These are phyloP conservation scores for Lymantria monacha DNA, from an alignment of 2,888 invertebrate genomes.

Conservation along the genomic window DNA sequence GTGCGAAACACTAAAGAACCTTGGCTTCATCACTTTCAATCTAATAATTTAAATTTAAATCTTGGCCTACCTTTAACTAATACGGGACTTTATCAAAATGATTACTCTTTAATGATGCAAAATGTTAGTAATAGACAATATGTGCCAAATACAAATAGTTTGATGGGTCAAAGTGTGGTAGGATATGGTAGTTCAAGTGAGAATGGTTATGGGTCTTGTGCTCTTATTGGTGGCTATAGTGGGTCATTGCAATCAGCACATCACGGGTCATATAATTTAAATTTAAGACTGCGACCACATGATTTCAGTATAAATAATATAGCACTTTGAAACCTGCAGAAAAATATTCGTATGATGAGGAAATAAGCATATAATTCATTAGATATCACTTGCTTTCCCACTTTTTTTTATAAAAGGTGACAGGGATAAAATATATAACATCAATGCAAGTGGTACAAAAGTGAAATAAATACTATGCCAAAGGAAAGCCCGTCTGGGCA, in stretches of 20 bases:
- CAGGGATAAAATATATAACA: too few species aligned
- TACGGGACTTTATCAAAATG: constrained; percentile 71
- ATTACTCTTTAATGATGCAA: constrained; percentile 75
- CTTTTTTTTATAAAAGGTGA: too few species aligned
- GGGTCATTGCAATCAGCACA: constrained; percentile 65
- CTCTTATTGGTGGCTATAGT: constrained; percentile 67
- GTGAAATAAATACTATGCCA: too few species aligned
- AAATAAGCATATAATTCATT: too few species aligned
- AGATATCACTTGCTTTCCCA: too few species aligned
- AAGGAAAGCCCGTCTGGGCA: too few species aligned
- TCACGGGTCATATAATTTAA: constrained; percentile 72
- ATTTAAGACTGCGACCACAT: constrained; percentile 82
- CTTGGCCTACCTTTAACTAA: constrained; percentile 69
- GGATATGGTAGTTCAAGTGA: constrained; percentile 57
- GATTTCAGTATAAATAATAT: constrained; percentile 80
- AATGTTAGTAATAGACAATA: constrained; percentile 69
- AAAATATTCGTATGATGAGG: too few species aligned
- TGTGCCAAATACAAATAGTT: constrained; percentile 59
- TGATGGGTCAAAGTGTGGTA: constrained; percentile 63
- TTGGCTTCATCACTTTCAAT: constrained; percentile 72
- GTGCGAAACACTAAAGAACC: constrained; percentile 63
- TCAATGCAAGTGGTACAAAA: too few species aligned
- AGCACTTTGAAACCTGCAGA: constrained; percentile 25
- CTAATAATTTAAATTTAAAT: constrained; percentile 71
- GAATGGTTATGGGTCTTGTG: constrained; percentile 67